These are phyloP conservation scores for Buceros bicornis DNA, from an alignment of 2,797 vertebrate genomes.

Conservation along the genomic window DNA sequence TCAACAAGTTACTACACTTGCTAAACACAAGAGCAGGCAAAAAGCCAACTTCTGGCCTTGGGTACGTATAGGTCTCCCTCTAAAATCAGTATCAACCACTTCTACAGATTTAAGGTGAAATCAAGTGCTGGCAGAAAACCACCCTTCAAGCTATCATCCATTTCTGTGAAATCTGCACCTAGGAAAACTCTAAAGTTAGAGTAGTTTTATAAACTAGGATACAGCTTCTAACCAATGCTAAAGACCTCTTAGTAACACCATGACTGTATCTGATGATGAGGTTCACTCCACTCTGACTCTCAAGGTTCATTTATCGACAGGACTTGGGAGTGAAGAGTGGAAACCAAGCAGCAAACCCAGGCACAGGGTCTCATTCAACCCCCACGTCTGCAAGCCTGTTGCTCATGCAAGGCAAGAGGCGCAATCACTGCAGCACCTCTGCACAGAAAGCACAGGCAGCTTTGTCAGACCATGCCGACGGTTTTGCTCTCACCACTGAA, in stretches of 20 bases:
- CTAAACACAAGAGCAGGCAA: not conserved
- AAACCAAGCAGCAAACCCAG: not conserved
- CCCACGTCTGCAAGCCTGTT: fast-evolving
- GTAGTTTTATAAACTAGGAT: not conserved
- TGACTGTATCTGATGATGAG: fast-evolving
- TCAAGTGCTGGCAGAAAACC: not conserved
- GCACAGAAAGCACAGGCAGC: fast-evolving
- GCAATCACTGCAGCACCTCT: not conserved
- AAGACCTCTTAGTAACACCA: not conserved
- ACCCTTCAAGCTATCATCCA: not conserved
- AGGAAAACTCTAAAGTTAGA: not conserved
- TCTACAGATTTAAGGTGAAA: not conserved
- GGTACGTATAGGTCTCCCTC: not conserved
- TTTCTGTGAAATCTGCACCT: not conserved
- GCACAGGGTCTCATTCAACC: fast-evolving
- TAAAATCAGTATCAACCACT: not conserved
- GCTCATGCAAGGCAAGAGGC: fast-evolving
- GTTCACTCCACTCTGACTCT: not conserved
- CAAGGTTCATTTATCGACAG: not conserved
- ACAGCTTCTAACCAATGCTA: not conserved
- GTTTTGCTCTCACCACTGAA: not conserved
- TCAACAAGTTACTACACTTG: not conserved
- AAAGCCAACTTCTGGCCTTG: not conserved
- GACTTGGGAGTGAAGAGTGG: not conserved
- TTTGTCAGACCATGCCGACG: fast-evolving